Evolutionary conservation across 2,888 invertebrate species (phyloP), one percentile per base, ranked within the genome.

Genomic region (Thereva unica): DNA sequence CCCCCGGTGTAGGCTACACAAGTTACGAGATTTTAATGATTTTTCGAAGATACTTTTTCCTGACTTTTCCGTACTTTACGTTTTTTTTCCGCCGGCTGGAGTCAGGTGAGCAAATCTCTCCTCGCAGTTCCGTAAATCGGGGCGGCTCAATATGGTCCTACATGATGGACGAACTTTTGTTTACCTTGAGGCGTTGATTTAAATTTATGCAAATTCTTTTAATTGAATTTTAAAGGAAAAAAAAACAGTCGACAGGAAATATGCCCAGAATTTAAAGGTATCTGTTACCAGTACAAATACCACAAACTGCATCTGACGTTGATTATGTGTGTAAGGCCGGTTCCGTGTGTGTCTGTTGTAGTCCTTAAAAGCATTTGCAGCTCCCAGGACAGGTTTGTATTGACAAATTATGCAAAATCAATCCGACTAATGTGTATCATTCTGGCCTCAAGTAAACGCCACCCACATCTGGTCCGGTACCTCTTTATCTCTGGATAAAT

Each of bases 331-430:
- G 10, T 57, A 9, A 5, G 37, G 40, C 9, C 55, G 12, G 57
- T 6, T 34, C 34, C 9, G 12, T 35, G 49, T 50, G 10, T 50
- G 35, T 61, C 49, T 38, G 50, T 35, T 53, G 37, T 6, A 5
- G 35, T 34, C n/a, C 38, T 61, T 34, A 40, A 40, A 41, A 10
- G 7, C 5, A n/a, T 47, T 23, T 23, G 23, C 23, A 23, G 23
- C 37, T 47, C 9, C 38, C 5, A 40, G 40, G 35, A 37, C 49
- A 35, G 50, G 50, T 34, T 49, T 38, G n/a, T 50, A 61, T 61
- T 61, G 61, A 41, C 61, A 61, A 61, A 61, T 61, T 50, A 61
- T 61, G 61, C 61, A 47, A 59, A 59, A 47, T 59, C 57, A 61
- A 61, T 61, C 50, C 50, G 41, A 50, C 50, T 61, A 61, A 61